Conservation (phyloP, 2,113 vertebrate species). For the Glaucomys volans region DNA sequence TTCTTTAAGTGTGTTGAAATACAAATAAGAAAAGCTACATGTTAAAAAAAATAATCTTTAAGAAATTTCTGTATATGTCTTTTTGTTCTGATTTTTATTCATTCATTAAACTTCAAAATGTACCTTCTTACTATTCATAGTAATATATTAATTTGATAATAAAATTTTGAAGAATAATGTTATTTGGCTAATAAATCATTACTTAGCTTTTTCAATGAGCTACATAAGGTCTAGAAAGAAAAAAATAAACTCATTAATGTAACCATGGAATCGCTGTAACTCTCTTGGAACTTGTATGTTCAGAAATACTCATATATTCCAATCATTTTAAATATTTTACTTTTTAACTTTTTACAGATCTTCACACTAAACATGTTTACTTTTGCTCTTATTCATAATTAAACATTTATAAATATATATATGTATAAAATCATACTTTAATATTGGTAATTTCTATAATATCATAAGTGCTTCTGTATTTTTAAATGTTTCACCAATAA, state of each 20-base stretch:
- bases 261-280: not conserved
- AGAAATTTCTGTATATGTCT: not conserved
- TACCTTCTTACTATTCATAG: not conserved
- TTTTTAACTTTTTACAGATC: not conserved
- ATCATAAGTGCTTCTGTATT: not conserved
- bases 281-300: not conserved
- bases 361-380: not conserved
- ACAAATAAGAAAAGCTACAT: not conserved
- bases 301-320: not conserved
- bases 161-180: not conserved
- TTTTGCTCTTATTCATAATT: not conserved
- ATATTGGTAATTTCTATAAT: not conserved
- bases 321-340: not conserved
- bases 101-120: not conserved
- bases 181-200: not conserved
- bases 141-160: not conserved
- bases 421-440: not conserved
- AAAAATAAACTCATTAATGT: not conserved
- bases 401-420: not conserved
- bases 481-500: not conserved
- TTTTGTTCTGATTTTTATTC: not conserved
- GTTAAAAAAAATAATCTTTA: conserved; percentile 10
- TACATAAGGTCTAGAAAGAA: not conserved
- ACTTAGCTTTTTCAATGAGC: no score
- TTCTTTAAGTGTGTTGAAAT: not conserved